These are phyloP conservation scores for Neofelis nebulosa DNA, from an alignment of 2,113 vertebrate genomes.

Conservation along the genomic window DNA sequence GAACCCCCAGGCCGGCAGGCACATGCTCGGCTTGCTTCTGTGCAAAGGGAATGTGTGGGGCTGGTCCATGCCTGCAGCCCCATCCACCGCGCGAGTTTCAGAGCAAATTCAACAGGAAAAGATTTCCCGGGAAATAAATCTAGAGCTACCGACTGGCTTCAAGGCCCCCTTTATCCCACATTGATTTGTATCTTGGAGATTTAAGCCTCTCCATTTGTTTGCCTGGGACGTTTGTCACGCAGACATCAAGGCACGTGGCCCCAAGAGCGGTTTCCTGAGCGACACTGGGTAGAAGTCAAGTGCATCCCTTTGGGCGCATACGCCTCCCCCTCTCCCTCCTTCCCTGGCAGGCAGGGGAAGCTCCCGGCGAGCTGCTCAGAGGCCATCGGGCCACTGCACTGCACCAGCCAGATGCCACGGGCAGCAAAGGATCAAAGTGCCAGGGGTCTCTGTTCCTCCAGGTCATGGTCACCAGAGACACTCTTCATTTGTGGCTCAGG, in stretches of 20 bases:
- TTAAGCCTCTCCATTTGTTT: constrained; percentile 84
- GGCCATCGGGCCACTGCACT: not conserved
- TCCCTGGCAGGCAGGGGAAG: constrained; percentile 37
- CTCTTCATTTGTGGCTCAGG: no score
- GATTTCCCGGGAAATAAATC: constrained; percentile 85
- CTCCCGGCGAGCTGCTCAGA: constrained; percentile 72
- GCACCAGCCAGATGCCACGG: fast-evolving
- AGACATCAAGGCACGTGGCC: constrained; percentile 75
- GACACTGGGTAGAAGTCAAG: constrained; percentile 81
- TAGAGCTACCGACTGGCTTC: constrained; percentile 80
- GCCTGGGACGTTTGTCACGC: constrained; percentile 79
- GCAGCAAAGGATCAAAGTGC: not conserved
- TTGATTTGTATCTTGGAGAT: constrained; percentile 83
- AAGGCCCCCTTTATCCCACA: constrained; percentile 83
- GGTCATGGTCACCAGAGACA: not conserved
- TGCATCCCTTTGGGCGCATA: constrained; percentile 80
- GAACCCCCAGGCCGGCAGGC: not conserved
- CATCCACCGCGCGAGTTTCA: constrained; percentile 79
- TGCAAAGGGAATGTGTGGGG: constrained; percentile 62
- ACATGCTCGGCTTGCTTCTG: constrained; percentile 53
- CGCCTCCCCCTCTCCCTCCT: constrained; percentile 63
- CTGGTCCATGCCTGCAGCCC: constrained; percentile 74
- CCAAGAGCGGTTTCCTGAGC: constrained; percentile 75
- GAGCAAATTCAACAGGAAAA: constrained; percentile 83
- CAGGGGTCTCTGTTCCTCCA: constrained; percentile 11